Evolutionary conservation across 2,888 invertebrate species (phyloP).

Genomic region (Rhopalosiphum nymphaeae): DNA sequence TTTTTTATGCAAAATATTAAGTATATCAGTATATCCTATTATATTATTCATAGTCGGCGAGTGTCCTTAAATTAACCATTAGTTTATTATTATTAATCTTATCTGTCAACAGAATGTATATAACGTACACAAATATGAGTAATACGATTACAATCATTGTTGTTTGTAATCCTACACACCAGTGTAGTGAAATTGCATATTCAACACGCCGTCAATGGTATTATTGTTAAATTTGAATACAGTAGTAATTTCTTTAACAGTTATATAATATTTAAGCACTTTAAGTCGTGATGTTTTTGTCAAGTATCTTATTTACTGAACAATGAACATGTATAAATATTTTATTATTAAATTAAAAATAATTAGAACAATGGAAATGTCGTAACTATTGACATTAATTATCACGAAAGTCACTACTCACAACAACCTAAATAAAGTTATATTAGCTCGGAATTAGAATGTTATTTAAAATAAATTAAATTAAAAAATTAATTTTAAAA

Average conservation of each 20-base stretch:
- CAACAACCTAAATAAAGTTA: not conserved
- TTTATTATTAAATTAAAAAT: not conserved
- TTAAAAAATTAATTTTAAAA: not conserved
- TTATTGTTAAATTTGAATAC: not conserved
- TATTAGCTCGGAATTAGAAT: not conserved
- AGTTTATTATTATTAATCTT: not conserved
- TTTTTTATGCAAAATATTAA: not conserved
- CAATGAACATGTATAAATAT: not conserved
- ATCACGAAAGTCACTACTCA: not conserved
- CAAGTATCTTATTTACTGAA: not conserved
- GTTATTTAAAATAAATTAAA: not conserved
- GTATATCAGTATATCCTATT: not conserved
- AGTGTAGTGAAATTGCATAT: constrained; percentile 52
- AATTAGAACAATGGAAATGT: not conserved
- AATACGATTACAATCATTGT: not conserved
- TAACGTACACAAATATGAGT: not conserved
- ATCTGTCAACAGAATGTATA: not conserved
- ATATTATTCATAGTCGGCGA: not conserved
- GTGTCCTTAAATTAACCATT: not conserved
- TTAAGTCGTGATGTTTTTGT: not conserved
- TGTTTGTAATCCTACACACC: not conserved
- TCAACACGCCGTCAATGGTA: constrained; percentile 17
- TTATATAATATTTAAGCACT: not conserved
- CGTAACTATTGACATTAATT: not conserved
- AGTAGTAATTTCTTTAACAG: not conserved